Conservation (phyloP, 2,888 invertebrate species). For the Synergus japonicus region DNA sequence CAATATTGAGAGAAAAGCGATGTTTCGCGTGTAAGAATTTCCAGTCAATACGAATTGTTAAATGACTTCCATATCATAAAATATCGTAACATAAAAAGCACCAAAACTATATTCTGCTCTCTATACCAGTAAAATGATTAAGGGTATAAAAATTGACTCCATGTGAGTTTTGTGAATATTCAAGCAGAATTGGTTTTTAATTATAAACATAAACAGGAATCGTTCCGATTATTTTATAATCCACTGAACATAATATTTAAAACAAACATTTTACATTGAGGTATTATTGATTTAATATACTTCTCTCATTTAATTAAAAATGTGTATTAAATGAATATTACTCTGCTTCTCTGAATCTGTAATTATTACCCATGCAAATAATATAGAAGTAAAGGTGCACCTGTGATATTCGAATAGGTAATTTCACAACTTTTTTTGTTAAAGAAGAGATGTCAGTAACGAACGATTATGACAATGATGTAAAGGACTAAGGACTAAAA, state of each 20-base stretch:
- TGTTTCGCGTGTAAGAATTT: slow-evolving; percentile 28
- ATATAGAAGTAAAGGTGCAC: too few species aligned
- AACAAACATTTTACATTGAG: background rate
- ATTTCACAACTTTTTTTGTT: background rate
- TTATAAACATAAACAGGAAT: background rate
- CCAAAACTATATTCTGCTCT: background rate
- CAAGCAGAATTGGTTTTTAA: too few species aligned
- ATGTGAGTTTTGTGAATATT: too few species aligned
- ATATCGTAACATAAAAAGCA: background rate
- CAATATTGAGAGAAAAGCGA: slow-evolving; percentile 16
- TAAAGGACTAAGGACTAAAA: background rate
- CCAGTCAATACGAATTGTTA: slow-evolving; percentile 7
- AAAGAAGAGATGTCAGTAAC: slow-evolving; percentile 1
- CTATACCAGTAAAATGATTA: too few species aligned
- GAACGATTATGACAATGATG: background rate
- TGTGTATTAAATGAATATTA: background rate
- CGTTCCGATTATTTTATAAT: background rate
- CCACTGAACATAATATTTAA: background rate
- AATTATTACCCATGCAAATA: too few species aligned
- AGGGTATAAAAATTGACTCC: too few species aligned
- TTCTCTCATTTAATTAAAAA: background rate
- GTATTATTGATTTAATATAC: background rate
- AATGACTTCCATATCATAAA: slow-evolving; percentile 8
- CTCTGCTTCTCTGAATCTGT: background rate
- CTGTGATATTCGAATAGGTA: too few species aligned